phyloP scores from a whole-genome alignment of 2,888 invertebrate genomes.

The Phaedon cochleariae region DNA sequence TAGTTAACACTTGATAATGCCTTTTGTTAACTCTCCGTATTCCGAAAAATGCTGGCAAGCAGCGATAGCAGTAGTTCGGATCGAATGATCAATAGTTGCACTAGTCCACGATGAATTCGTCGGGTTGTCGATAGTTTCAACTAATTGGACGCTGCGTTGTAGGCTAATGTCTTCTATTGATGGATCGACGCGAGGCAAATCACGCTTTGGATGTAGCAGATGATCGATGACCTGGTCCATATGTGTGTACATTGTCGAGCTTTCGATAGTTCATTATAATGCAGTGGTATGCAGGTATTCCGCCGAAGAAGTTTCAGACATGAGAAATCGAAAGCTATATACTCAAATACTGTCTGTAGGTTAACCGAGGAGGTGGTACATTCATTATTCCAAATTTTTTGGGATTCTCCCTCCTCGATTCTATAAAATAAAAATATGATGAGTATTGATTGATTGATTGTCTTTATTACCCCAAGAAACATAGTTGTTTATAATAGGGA shows the following conservation, averaged over 20 bases:
- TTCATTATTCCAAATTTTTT: too few species aligned
- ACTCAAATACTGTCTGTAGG: too few species aligned
- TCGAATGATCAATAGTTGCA: constrained; percentile 22
- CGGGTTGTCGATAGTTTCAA: constrained; percentile 38
- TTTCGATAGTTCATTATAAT: constrained; percentile 18
- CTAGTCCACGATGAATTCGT: constrained; percentile 32
- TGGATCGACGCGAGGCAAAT: constrained; percentile 53
- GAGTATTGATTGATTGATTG: too few species aligned
- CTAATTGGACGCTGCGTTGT: constrained; percentile 52
- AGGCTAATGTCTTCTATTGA: constrained; percentile 56
- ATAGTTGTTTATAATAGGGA: too few species aligned
- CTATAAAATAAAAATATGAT: too few species aligned
- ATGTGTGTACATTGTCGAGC: constrained; percentile 37
- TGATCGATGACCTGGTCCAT: constrained; percentile 47
- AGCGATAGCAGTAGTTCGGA: too few species aligned
- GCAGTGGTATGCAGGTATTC: constrained; percentile 19
- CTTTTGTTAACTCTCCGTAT: too few species aligned
- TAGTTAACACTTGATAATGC: too few species aligned
- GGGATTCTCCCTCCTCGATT: too few species aligned
- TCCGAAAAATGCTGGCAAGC: too few species aligned
- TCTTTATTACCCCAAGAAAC: too few species aligned
- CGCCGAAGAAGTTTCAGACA: neutral
- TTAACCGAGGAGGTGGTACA: too few species aligned
- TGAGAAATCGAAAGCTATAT: neutral
- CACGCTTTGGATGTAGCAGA: constrained; percentile 48